A percentile compares a stretch with the other conserved stretches of the same genome.
phyloP scores from a whole-genome alignment of 2,113 vertebrate genomes.

The Rhadina sibilatrix region DNA sequence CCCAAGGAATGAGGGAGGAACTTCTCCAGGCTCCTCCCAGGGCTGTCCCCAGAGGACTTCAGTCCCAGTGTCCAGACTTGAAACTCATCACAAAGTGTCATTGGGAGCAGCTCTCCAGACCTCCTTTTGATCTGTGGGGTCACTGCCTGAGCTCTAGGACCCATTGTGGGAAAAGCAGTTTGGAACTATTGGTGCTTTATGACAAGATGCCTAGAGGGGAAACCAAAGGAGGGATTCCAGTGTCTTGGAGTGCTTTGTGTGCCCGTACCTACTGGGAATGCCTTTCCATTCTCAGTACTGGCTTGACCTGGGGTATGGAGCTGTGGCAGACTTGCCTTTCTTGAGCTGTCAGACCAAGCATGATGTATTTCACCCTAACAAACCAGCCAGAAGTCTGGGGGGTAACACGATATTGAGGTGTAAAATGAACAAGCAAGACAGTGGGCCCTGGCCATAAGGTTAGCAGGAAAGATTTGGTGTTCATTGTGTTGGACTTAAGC shows the following conservation, averaged over 20 bases:
- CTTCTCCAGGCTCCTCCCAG: not conserved
- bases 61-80: not conserved
- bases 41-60: not conserved
- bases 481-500: not conserved
- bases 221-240: not conserved
- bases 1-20: not conserved
- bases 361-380: not conserved
- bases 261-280: not conserved
- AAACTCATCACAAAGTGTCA: not conserved
- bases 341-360: not conserved
- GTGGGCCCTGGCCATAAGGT: not conserved
- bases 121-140: not conserved
- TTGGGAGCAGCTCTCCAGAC: not conserved
- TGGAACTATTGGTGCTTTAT: not conserved
- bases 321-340: not conserved
- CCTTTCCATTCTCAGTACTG: not conserved
- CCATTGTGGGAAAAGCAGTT: not conserved
- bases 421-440: not conserved
- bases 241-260: not conserved
- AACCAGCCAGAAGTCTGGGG: not conserved
- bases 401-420: not conserved
- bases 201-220: not conserved
- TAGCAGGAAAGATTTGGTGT: not conserved
- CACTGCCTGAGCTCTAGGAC: not conserved
- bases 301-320: not conserved